Percentiles rank a stretch among this genome's conserved stretches.
phyloP scores from a whole-genome alignment of 2,888 invertebrate species.

The Aphodius sticticus region DNA sequence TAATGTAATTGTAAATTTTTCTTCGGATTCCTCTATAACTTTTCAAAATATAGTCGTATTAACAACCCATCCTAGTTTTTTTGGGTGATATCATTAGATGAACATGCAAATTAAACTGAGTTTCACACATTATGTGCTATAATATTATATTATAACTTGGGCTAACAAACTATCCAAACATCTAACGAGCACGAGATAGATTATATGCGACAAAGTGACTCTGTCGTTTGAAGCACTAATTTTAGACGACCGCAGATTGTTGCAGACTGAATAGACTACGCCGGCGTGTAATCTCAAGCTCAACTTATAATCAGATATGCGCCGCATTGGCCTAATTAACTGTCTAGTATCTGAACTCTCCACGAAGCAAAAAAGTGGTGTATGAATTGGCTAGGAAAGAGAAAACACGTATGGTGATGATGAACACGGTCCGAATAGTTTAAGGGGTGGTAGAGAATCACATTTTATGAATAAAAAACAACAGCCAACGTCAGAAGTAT shows the following conservation, averaged over 20 bases:
- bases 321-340: neutral
- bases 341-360: neutral
- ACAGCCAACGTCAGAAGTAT: too few relatives aligned
- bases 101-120: neutral
- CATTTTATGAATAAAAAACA: too few relatives aligned
- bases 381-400: too few relatives aligned
- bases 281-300: neutral
- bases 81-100: neutral
- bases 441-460: too few relatives aligned
- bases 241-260: neutral
- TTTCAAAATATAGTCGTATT: too few relatives aligned
- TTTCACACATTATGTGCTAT: neutral
- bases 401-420: too few relatives aligned
- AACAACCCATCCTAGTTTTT: neutral
- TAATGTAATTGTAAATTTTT: too few relatives aligned
- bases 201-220: neutral
- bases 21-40: too few relatives aligned
- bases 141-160: neutral
- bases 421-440: too few relatives aligned
- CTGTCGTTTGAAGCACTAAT: neutral
- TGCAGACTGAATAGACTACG: neutral
- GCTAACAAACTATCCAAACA: neutral
- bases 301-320: neutral
- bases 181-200: neutral
- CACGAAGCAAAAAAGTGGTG: too few relatives aligned